Conservation (phyloP, 2,797 vertebrate species). For the Scolopax bukidnonensis region DNA sequence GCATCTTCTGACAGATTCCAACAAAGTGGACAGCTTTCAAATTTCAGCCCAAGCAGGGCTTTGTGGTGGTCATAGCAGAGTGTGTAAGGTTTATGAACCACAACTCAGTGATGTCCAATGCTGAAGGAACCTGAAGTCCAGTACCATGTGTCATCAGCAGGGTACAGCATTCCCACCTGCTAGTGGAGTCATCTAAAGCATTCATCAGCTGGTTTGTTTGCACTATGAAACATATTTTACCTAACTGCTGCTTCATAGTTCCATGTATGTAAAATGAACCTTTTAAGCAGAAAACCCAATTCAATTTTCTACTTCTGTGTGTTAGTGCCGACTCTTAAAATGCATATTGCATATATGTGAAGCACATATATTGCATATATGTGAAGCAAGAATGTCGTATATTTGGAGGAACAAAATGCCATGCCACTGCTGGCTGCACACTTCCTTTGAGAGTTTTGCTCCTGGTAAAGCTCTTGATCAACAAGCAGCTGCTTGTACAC, state of each 20-base stretch:
- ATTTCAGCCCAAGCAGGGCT: background rate
- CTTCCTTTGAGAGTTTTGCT: background rate
- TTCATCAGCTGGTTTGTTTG: background rate
- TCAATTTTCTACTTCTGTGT: background rate
- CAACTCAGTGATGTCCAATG: too few relatives aligned
- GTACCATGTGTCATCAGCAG: too few relatives aligned
- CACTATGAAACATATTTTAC: background rate
- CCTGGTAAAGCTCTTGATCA: background rate
- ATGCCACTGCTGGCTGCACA: rapidly evolving
- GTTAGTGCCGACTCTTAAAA: background rate
- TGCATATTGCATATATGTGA: background rate
- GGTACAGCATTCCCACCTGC: background rate
- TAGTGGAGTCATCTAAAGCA: background rate
- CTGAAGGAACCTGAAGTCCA: background rate
- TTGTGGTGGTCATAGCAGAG: background rate
- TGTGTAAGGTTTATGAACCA: background rate
- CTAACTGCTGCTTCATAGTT: background rate
- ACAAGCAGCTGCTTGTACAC: background rate
- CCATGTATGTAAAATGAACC: background rate
- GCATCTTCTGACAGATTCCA: background rate
- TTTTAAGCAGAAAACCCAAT: background rate
- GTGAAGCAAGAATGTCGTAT: background rate
- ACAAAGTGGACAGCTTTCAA: background rate
- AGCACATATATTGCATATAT: background rate
- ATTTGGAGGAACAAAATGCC: background rate